Evolutionary conservation across 2,888 invertebrate species (phyloP), one percentile per base, ranked within the genome.

Genomic region (Busseola fusca): DNA sequence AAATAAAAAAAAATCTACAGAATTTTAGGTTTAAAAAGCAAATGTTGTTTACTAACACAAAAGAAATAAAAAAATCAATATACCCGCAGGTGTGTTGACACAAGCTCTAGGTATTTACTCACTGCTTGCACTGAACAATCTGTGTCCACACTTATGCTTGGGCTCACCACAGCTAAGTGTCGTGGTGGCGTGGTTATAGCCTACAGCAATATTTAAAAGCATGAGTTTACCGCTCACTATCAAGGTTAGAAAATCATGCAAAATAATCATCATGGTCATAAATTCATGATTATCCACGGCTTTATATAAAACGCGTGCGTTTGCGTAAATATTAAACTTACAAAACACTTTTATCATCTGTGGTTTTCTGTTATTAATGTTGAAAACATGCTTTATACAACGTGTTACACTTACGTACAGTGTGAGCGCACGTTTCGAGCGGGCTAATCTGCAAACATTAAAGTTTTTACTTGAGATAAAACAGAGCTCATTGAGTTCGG

Each of bases 401-500:
- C 27, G 59, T 63, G 69, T 67, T 74, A 72, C 62, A 80, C 68
- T 74, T 77, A 73, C 52, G 52, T 64, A 52, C 62, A 72, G 68
- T 52, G 69, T 69, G 63, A 67, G 74, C 70, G 64, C 77, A 70
- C 72, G 79, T 79, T 76, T 65, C 71, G 83, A 82, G 65, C 71
- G 66, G 65, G 69, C 56, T 89, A 88, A 91, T 90, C 87, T 88
- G 87, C 81, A 86, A 87, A 82, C 85, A 86, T 86, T 83, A 82
- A 80, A 84, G 87, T 91, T 91, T 90, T 89, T 89, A 87, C 87
- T 84, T 85, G 87, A 89, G 86, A 90, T 84, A 88, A 88, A 89
- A 89, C 88, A 89, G 90, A 90, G 85, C 89, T 91, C 91, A 93
- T 91, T 91, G 91, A 93, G 91, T 87, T 81, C 87, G 89, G 83